phyloP scores from a whole-genome alignment of 1,140 invertebrate species.

The Ceratina calcarata region DNA sequence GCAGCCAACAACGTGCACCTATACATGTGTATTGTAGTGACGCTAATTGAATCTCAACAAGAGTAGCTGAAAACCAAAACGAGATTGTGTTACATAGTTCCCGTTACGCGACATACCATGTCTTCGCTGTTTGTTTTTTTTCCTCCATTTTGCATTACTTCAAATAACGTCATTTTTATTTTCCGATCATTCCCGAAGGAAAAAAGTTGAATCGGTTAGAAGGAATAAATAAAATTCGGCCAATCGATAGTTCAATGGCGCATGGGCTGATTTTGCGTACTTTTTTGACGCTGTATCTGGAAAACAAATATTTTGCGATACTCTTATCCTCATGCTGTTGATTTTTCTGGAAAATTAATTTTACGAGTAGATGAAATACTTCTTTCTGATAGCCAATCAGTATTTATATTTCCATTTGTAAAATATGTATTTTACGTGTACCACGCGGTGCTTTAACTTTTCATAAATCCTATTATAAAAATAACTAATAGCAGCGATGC shows the following conservation, averaged over 20 bases:
- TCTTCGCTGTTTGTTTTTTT: constrained; percentile 50
- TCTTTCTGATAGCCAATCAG: too few relatives aligned
- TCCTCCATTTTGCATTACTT: constrained; percentile 57
- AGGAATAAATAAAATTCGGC: not conserved
- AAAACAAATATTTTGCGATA: too few relatives aligned
- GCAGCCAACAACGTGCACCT: not conserved
- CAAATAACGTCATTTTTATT: constrained; percentile 43
- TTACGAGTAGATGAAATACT: too few relatives aligned
- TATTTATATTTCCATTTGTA: too few relatives aligned
- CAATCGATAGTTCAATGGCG: not conserved
- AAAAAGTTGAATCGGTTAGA: not conserved
- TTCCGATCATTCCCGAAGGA: not conserved
- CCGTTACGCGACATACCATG: constrained; percentile 51
- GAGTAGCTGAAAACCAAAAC: constrained; percentile 60
- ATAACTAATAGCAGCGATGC: too few relatives aligned
- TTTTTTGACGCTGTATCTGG: not conserved
- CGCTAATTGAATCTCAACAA: constrained; percentile 62
- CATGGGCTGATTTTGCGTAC: not conserved
- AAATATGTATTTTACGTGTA: too few relatives aligned
- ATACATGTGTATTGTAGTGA: constrained; percentile 10
- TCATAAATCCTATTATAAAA: too few relatives aligned
- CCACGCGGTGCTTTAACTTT: too few relatives aligned
- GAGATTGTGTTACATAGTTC: constrained; percentile 58
- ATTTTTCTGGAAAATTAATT: too few relatives aligned
- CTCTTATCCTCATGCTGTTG: too few relatives aligned